phyloP scores from a whole-genome alignment of 2,797 vertebrate genomes.

The Peromyscus attwateri region DNA sequence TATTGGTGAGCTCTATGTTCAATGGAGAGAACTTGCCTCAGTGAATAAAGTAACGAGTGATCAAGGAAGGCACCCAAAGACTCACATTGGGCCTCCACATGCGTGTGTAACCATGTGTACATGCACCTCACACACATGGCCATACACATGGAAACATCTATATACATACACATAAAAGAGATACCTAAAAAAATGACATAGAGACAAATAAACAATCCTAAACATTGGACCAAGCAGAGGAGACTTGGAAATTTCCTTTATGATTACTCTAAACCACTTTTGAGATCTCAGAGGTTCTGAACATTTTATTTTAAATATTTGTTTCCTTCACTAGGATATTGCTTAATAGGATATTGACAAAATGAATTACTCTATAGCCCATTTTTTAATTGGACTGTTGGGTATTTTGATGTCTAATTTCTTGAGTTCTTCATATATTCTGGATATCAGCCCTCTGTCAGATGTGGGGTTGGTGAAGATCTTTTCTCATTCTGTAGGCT shows the following conservation, averaged over 20 bases:
- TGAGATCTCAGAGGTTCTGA: neutral
- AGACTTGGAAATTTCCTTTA: neutral
- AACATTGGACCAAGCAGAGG: neutral
- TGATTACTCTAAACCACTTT: conserved; percentile 31
- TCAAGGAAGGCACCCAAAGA: neutral
- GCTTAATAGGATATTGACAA: neutral
- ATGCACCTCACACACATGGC: neutral
- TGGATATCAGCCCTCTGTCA: too few species aligned
- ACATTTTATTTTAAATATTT: conserved; percentile 35
- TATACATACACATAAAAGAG: neutral
- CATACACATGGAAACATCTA: neutral
- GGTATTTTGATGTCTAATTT: too few species aligned
- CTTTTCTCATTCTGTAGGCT: too few species aligned
- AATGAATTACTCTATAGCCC: too few species aligned
- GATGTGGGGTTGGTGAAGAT: too few species aligned
- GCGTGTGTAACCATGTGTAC: neutral
- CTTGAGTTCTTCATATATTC: too few species aligned
- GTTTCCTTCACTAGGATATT: neutral
- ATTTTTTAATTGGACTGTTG: too few species aligned
- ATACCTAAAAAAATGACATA: neutral
- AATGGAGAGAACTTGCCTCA: neutral
- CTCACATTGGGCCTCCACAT: neutral
- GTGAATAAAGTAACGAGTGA: neutral
- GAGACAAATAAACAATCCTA: neutral
- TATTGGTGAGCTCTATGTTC: neutral